These are phyloP conservation scores for Holotrichia oblita DNA, from an alignment of 1,140 invertebrate genomes.

Conservation along the genomic window DNA sequence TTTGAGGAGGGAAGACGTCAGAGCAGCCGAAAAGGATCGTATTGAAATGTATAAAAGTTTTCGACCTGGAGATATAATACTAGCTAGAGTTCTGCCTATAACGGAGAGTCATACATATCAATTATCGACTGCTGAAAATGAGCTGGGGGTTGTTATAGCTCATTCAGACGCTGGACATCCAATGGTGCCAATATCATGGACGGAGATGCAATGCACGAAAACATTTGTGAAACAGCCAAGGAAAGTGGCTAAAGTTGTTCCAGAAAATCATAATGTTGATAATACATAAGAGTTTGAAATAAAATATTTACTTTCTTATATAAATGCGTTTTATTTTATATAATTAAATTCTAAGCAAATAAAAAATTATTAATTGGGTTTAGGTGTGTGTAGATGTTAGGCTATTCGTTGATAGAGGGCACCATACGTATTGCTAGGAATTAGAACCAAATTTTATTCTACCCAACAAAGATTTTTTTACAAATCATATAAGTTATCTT, in stretches of 20 bases:
- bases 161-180: constrained; percentile 82
- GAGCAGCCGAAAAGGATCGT: constrained; percentile 86
- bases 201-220: constrained; percentile 94
- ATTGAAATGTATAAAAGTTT: constrained; percentile 93
- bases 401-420: too few relatives aligned
- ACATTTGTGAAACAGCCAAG: constrained; percentile 83
- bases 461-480: too few relatives aligned
- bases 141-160: constrained; percentile 94
- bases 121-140: constrained; percentile 91
- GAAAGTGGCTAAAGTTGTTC: constrained; percentile 91
- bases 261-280: constrained; percentile 65
- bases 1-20: constrained; percentile 86
- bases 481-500: too few relatives aligned
- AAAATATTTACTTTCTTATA: background rate
- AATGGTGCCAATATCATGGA: constrained; percentile 96
- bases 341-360: too few relatives aligned
- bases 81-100: constrained; percentile 88
- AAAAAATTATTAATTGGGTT: too few relatives aligned
- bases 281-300: background rate
- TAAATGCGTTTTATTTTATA: background rate
- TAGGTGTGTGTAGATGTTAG: too few relatives aligned
- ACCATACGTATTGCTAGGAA: too few relatives aligned
- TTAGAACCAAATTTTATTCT: too few relatives aligned
- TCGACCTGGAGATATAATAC: constrained; percentile 89
- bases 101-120: constrained; percentile 90